Evolutionary conservation across 2,113 vertebrate species (phyloP), one percentile per base, ranked within the genome.

Genomic region (Circaetus cinerascens): DNA sequence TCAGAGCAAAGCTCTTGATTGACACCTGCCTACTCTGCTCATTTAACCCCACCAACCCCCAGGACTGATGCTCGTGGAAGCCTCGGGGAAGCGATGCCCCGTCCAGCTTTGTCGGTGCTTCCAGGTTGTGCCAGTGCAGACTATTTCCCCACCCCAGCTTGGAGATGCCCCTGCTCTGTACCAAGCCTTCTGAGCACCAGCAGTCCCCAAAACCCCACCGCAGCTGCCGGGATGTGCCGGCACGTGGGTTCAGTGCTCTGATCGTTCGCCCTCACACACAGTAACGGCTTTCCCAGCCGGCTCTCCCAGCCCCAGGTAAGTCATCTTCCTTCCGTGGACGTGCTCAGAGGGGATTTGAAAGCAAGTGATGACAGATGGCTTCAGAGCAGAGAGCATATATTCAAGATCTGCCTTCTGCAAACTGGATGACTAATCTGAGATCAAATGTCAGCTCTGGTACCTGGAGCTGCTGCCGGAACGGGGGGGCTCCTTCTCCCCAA

Each of bases 341-440:
- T 82, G 90, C 93, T 95, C 77, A 3, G 5, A 51, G 82, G 82
- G 90, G 94, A 95, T 72, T 53, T 91, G 93, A 93, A 83, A 94
- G 87, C 87, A 77, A 88, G 85, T 45, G 71, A 86, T 86, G 89
- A 94, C 96, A 96, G 96, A 96, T 92, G 95, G 97, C 79, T 93
- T 93, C 86, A 90, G 91, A 96, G 95, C 90, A 95, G 73, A 85
- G 86, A 95, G 85, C 41, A 64, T 53, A 68, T 48, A 94, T 92
- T 93, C 87, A 93, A 90, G 88, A 96, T 89, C 93, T 95, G 88
- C 83, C 89, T 97, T 75, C 96, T 76, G 88, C 10, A 36, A 86
- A 83, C 89, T 30, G 87, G 51, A 75, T 88, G 88, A 96, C 75
- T 96, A 93, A 97, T 87, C 16, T 11, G 56, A 95, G 90, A 96